Conservation (phyloP, 2,797 vertebrate genomes). For the Phylloscopus collybita region DNA sequence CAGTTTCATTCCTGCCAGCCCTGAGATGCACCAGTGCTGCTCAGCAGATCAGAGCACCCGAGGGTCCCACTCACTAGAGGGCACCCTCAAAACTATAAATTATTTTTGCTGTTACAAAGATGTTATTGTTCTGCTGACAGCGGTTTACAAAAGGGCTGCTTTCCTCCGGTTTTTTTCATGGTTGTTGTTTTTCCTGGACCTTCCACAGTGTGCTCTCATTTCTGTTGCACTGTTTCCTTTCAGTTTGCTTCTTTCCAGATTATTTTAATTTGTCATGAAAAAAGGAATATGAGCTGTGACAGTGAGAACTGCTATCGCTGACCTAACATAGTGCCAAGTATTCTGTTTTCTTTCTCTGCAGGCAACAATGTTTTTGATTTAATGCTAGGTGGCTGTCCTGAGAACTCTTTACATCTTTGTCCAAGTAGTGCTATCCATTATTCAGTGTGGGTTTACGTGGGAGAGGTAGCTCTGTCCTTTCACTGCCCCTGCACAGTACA, state of each 20-base stretch:
- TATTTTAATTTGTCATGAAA: neutral
- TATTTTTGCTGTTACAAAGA: neutral
- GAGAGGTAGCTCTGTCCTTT: neutral
- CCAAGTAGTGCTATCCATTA: neutral
- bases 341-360: neutral
- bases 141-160: neutral
- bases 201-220: neutral
- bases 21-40: neutral
- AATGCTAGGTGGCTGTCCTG: neutral
- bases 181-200: neutral
- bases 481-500: neutral
- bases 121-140: neutral
- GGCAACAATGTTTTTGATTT: neutral
- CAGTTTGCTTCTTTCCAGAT: neutral
- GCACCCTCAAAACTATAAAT: neutral
- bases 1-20: rapidly evolving
- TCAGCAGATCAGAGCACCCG: neutral
- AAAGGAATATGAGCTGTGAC: neutral
- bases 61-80: slow-evolving; percentile 6
- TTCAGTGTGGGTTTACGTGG: neutral
- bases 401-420: neutral
- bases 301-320: neutral
- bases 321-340: rapidly evolving
- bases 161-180: neutral
- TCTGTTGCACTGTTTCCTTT: neutral